Evolutionary conservation across 2,113 vertebrate species (phyloP).

Genomic region (Cynocephalus volans): DNA sequence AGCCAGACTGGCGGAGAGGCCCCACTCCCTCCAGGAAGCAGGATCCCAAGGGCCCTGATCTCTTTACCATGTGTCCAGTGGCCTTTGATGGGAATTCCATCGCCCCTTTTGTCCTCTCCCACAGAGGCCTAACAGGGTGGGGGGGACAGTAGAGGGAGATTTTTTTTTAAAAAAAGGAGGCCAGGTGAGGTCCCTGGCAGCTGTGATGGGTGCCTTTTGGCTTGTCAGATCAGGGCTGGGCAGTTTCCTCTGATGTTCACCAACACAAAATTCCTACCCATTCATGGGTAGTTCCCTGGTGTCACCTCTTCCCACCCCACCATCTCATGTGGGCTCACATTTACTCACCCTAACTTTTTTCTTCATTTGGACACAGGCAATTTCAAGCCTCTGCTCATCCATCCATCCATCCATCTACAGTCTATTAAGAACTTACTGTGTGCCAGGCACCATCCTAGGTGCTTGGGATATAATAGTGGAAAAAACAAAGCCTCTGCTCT

Average conservation of each 20-base stretch:
- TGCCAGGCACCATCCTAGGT: not conserved
- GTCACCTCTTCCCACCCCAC: not conserved
- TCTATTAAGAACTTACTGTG: not conserved
- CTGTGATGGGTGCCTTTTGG: not conserved
- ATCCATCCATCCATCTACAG: not conserved
- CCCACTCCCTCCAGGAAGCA: slow-evolving; percentile 66
- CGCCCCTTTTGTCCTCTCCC: slow-evolving; percentile 68
- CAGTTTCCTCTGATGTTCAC: not conserved
- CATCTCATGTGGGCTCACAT: not conserved
- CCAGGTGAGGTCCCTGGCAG: not conserved
- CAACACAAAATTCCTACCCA: not conserved
- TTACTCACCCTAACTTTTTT: not conserved
- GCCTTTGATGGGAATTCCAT: slow-evolving; percentile 85
- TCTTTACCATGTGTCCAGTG: slow-evolving; percentile 85
- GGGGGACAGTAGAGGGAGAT: not conserved
- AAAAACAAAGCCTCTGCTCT: not conserved
- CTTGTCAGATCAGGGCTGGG: not conserved
- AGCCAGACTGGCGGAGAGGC: slow-evolving; percentile 73
- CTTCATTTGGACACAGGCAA: not conserved
- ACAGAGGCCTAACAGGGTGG: slow-evolving; percentile 7
- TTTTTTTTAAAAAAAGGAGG: not conserved
- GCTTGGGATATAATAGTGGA: not conserved
- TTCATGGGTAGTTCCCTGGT: not conserved
- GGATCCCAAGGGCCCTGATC: slow-evolving; percentile 80
- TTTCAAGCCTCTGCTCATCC: slow-evolving; percentile 30